Percentiles rank a stretch among this genome's conserved stretches.
These are phyloP conservation scores for Drosophila conformis DNA, from an alignment of 2,888 invertebrate genomes.

Conservation along the genomic window DNA sequence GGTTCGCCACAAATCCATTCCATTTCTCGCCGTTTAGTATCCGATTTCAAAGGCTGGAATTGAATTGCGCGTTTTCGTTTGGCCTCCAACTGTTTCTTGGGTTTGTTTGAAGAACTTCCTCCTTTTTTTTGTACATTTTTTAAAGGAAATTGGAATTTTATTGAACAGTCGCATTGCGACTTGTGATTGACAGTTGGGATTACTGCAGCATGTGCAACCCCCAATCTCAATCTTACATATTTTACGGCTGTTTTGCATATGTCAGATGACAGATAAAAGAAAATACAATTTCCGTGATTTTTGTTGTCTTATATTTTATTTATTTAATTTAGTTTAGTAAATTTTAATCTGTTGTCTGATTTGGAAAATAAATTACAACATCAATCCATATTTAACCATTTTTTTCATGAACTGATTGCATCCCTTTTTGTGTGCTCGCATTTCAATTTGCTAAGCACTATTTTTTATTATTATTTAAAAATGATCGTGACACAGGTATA, in stretches of 20 bases:
- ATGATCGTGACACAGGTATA: conserved; percentile 3
- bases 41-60: conserved; percentile 73
- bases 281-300: conserved; percentile 3
- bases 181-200: conserved; percentile 75
- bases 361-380: background rate
- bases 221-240: conserved; percentile 49
- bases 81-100: conserved; percentile 46
- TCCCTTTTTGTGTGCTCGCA: conserved; percentile 1
- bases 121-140: conserved; percentile 24
- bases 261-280: conserved; percentile 48
- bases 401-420: background rate
- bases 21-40: conserved; percentile 49
- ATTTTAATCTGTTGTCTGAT: background rate
- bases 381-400: background rate
- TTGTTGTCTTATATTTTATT: background rate
- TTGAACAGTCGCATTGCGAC: conserved; percentile 68
- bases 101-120: conserved; percentile 45
- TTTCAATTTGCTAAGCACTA: conserved; percentile 21
- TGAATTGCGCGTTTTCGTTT: conserved; percentile 56
- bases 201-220: conserved; percentile 30
- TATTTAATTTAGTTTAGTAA: background rate
- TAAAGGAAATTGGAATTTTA: conserved; percentile 69
- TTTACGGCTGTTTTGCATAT: conserved; percentile 54
- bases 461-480: background rate
- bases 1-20: conserved; percentile 38